Base-by-base conservation (phyloP, 2,797 vertebrate genomes). In the Fundulus diaphanus region DNA sequence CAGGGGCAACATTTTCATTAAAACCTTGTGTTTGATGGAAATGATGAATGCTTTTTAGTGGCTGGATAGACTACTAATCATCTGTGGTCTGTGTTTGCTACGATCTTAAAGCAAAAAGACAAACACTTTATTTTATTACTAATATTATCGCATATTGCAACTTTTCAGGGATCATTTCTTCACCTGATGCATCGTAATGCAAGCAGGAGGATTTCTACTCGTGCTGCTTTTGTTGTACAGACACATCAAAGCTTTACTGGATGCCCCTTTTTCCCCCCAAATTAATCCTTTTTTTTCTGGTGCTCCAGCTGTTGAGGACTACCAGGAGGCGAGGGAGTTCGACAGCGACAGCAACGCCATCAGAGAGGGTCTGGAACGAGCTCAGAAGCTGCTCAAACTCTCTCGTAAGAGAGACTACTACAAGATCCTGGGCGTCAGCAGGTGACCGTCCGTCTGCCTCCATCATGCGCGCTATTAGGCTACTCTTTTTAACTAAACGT, bases 361-460 rank as follows among this genome's bases (percentile, higher is more conserved):
- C 31, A 92, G 87, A 77, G 95, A 96, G 51, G 96, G 96, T 11
- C 91, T 97, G 7, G 96, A 96, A 1, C 90, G 94, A 33, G 95
- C 96, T 0, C 96, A 96, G 88, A 96, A 95, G 72, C 85, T 97
- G 18, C 94, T 96, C 5, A 97, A 97, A 82, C 31, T 96, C 63
- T 96, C 96, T 2, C 93, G 89, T 0, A 96, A 96, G 87, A 93
- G 96, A 68, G 96, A 97, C 77, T 97, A 97, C 86, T 97, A 97
- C 81, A 96, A 96, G 90, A 96, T 97, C 87, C 91, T 97, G 2
- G 96, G 96, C 0, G 95, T 97, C 20, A 78, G 85, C 86, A 96
- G 96, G 96, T 97, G 88, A 85, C 44, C 7, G 46, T 29, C 44
- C 27, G 2, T 7, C 16, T 48, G 8, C 0, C 24, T 56, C 57